phyloP scores from a whole-genome alignment of 2,113 vertebrate genomes.

The Dromas ardeola region DNA sequence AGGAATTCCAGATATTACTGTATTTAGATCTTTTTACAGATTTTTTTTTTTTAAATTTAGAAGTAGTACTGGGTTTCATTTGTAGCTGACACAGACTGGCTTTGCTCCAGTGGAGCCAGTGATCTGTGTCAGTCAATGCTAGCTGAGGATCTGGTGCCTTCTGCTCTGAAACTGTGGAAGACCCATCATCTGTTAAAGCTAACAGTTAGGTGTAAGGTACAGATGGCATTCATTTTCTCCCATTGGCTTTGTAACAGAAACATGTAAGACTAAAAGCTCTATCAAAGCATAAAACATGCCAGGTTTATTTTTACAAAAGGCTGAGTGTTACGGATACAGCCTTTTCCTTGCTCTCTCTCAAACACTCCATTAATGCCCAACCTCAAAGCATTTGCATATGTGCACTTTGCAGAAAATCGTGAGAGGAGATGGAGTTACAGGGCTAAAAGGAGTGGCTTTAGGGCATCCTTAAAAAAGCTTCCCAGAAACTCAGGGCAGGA shows the following conservation, averaged over 20 bases:
- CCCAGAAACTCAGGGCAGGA: background rate
- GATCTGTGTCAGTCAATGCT: conserved; percentile 23
- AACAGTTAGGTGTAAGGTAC: background rate
- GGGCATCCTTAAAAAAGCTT: background rate
- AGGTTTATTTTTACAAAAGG: background rate
- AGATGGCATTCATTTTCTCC: conserved; percentile 6
- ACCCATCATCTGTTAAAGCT: background rate
- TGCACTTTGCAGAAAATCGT: background rate
- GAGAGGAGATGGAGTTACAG: background rate
- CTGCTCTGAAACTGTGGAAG: background rate
- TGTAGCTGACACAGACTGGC: background rate
- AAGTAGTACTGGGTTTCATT: background rate
- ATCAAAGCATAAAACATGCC: background rate
- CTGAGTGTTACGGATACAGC: background rate
- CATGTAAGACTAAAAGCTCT: background rate
- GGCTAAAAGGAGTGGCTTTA: background rate
- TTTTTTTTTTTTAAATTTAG: background rate
- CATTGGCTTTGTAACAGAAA: background rate
- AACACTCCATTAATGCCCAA: background rate
- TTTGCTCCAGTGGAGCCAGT: background rate
- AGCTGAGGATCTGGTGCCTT: conserved; percentile 1
- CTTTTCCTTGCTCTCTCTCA: background rate
- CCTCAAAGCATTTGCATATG: background rate
- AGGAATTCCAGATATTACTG: background rate
- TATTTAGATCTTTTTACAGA: background rate